Evolutionary conservation across 2,113 vertebrate genomes (phyloP), one percentile per base, ranked within the genome.

Genomic region (Amblyornis subalaris): DNA sequence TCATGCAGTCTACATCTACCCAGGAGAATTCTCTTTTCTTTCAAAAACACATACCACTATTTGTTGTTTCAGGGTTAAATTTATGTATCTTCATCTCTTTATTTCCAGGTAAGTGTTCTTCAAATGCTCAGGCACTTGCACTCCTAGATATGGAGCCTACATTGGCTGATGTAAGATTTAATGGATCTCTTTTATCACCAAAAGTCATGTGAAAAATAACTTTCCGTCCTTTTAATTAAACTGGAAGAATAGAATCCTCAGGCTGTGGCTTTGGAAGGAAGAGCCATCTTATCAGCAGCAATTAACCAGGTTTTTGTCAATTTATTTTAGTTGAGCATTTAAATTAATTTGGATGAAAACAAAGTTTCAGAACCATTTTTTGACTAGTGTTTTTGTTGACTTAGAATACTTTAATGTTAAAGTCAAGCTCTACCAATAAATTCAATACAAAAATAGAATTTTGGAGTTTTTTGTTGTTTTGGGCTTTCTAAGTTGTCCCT

Each of bases 381-480:
- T 73, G 1, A 45, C 8, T 35, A 44, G 29, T 6, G 2, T 23
- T 86, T 60, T 72, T 23, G 18, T 23, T 83, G 9, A 23, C 3
- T 76, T 73, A 33, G 36, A 80, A 28, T 50, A 35, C 3, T 51
- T 54, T 47, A 36, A 33, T 25, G 1, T 33, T 83, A 36, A 45
- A 2, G 2, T n/a, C 0, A 1, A 9, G 2, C 4, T 69, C 4
- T 69, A 65, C 9, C 7, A 53, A 5, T 21, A 14, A 87, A 64
- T 31, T 40, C n/a, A 36, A 79, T 25, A 38, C 2, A 16, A 10
- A 66, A 77, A 28, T 9, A 29, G 0, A 28, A n/a, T 54, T 57
- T 38, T 9, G 2, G 23, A 10, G 5, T 29, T 3, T 15, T 61
- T 62, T 2, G 3, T 29, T 50, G 6, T 0, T 72, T 40, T 7